These are phyloP conservation scores for Adelges cooleyi DNA, from an alignment of 1,140 invertebrate genomes.

Conservation along the genomic window DNA sequence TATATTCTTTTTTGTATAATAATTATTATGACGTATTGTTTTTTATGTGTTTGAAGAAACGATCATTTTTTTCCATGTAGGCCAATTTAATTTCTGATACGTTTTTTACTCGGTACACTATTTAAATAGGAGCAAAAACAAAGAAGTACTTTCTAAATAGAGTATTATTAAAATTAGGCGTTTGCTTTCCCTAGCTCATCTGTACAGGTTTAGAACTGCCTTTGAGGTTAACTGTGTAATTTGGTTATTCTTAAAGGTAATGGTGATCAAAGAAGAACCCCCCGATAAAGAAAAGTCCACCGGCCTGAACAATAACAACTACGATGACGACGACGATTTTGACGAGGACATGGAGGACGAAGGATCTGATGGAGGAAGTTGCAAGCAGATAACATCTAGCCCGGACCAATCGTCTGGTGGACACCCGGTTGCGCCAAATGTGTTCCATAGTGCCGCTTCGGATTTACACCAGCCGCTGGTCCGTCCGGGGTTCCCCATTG, in stretches of 20 bases:
- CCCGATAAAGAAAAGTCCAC: slow-evolving; percentile 31
- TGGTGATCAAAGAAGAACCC: slow-evolving; percentile 22
- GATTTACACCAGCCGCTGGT: slow-evolving; percentile 39
- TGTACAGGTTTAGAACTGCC: no score
- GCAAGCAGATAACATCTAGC: slow-evolving; percentile 33
- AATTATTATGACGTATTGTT: no score
- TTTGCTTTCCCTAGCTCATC: no score
- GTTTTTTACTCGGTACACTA: no score
- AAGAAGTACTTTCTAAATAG: no score
- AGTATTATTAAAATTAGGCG: no score
- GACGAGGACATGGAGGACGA: slow-evolving; percentile 38
- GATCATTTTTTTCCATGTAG: no score
- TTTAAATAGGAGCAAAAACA: no score
- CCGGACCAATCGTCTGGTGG: slow-evolving; percentile 27
- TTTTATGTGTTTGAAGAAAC: no score
- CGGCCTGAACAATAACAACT: slow-evolving; percentile 12
- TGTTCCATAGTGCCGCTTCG: slow-evolving; percentile 37
- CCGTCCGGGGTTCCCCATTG: slow-evolving; percentile 56
- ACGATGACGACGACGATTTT: slow-evolving; percentile 35
- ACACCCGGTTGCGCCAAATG: slow-evolving; percentile 30
- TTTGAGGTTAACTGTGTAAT: no score
- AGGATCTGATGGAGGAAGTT: slow-evolving; percentile 32
- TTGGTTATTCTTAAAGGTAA: background rate
- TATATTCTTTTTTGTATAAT: no score
- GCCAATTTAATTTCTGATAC: no score